phyloP scores from a whole-genome alignment of 1,140 invertebrate species.

The Ectropis grisescens region DNA sequence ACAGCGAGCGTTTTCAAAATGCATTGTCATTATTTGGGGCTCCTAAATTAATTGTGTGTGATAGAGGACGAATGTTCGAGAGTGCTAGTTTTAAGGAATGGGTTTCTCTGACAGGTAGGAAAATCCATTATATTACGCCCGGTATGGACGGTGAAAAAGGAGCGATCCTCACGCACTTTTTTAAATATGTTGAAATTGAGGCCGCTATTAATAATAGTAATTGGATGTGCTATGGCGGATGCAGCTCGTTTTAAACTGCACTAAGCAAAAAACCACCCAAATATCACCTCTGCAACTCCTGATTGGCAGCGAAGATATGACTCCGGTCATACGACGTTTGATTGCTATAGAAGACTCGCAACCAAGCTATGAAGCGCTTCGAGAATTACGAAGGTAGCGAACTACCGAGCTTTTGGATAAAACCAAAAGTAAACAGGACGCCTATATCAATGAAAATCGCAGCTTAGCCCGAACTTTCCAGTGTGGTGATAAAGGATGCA shows the following conservation, averaged over 20 bases:
- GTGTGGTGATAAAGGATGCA: conserved; percentile 7
- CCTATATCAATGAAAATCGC: conserved; percentile 5
- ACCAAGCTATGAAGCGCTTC: conserved; percentile 6
- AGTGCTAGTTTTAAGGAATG: conserved; percentile 2
- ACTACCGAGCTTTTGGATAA: conserved; percentile 1
- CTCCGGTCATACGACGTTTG: conserved; percentile 10
- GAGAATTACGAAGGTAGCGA: neutral
- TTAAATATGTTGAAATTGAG: conserved; percentile 11
- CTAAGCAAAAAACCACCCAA: conserved; percentile 13
- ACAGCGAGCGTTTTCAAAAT: conserved; percentile 4
- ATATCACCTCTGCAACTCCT: conserved; percentile 12
- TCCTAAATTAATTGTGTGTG: conserved; percentile 6
- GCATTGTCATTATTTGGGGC: conserved; percentile 9
- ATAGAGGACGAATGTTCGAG: conserved; percentile 12
- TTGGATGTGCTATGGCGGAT: conserved; percentile 10
- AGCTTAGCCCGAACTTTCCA: conserved; percentile 1
- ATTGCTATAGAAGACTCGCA: conserved; percentile 4
- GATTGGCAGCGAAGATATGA: conserved; percentile 12
- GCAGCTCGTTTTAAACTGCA: conserved; percentile 14
- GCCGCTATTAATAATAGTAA: neutral
- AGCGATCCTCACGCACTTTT: conserved; percentile 19
- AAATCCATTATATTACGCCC: conserved; percentile 12
- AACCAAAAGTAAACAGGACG: conserved; percentile 7
- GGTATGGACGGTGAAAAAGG: conserved; percentile 10
- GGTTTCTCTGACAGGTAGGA: neutral